Evolutionary conservation across 2,113 vertebrate genomes (phyloP).

Genomic region (Sinocyclocheilus anophthalmus): DNA sequence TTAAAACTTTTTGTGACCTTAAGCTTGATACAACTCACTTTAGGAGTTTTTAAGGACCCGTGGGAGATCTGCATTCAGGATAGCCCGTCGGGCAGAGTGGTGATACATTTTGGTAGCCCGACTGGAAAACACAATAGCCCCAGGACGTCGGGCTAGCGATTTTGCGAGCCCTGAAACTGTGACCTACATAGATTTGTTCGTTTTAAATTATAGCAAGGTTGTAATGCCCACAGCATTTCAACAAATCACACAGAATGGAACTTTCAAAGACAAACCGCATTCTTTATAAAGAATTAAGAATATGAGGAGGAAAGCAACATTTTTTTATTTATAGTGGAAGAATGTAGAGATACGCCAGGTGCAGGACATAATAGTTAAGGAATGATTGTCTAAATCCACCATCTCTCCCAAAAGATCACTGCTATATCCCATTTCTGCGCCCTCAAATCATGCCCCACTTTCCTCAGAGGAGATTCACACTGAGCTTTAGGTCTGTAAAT

Average conservation of each 20-base stretch:
- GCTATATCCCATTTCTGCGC: neutral
- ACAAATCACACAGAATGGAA: neutral
- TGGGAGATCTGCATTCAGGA: too few relatives aligned
- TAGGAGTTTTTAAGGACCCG: too few relatives aligned
- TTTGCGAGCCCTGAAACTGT: neutral
- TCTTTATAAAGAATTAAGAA: neutral
- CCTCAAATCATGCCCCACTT: neutral
- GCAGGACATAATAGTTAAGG: neutral
- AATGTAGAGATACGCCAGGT: neutral
- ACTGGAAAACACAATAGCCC: too few relatives aligned
- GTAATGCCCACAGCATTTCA: neutral
- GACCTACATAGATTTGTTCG: neutral
- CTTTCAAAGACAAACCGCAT: neutral
- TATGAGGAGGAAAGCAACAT: neutral
- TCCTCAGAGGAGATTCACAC: neutral
- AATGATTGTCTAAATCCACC: neutral
- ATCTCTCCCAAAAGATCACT: neutral
- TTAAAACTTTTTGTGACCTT: too few relatives aligned
- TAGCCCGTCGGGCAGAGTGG: too few relatives aligned
- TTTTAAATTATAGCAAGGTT: neutral
- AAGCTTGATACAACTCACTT: too few relatives aligned
- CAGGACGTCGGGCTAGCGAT: too few relatives aligned
- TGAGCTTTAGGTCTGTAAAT: neutral
- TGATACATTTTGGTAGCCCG: too few relatives aligned
- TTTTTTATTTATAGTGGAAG: neutral